phyloP scores from a whole-genome alignment of 2,113 vertebrate genomes.

The Pavo muticus region DNA sequence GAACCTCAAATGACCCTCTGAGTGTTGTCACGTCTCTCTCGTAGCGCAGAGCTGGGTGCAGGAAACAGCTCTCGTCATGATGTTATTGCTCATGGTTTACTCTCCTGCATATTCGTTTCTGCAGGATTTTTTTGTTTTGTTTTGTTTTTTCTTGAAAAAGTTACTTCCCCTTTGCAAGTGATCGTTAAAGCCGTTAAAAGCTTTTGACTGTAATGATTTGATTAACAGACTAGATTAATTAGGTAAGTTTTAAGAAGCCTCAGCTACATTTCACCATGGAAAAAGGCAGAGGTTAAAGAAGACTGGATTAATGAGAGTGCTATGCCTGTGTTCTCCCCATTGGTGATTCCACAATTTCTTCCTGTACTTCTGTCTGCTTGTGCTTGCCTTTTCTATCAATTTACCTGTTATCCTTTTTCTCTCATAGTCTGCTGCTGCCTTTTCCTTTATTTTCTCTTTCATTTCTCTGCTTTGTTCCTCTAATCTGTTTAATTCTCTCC shows the following conservation, averaged over 20 bases:
- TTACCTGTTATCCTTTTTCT: neutral
- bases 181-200: neutral
- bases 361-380: neutral
- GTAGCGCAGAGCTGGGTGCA: neutral
- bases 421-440: neutral
- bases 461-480: neutral
- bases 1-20: neutral
- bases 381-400: neutral
- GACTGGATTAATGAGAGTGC: neutral
- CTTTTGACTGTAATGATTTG: neutral
- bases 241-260: neutral
- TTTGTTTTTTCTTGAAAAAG: neutral
- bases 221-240: neutral
- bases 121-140: neutral
- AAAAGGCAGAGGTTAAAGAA: neutral
- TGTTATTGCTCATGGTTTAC: neutral
- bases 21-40: neutral
- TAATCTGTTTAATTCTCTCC: neutral
- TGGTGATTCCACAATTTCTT: neutral
- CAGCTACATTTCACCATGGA: accelerated
- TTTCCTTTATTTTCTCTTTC: neutral
- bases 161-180: neutral
- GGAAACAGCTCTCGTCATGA: neutral
- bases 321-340: neutral
- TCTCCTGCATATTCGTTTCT: neutral